Evolutionary conservation across 2,888 invertebrate genomes (phyloP).

Genomic region (Pterobdella sp.): DNA sequence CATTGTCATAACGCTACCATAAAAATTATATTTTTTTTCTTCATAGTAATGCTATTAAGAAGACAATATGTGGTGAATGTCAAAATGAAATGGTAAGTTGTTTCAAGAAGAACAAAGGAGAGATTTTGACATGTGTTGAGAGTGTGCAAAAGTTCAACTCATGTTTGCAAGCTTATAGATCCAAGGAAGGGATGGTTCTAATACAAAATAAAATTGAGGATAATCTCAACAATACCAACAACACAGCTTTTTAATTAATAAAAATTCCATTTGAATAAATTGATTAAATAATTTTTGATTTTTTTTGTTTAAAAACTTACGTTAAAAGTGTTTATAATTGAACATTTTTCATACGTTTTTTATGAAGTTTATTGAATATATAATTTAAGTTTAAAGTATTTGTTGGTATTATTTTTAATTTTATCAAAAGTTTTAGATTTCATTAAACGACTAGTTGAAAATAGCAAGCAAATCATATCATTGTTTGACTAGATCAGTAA

Average conservation of each 20-base stretch:
- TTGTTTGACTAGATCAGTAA: no score
- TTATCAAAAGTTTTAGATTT: no score
- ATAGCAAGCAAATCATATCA: no score
- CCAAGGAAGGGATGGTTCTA: not conserved
- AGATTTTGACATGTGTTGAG: slow-evolving; percentile 6
- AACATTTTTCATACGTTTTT: no score
- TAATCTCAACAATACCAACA: not conserved
- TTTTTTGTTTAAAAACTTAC: not conserved
- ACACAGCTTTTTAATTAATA: not conserved
- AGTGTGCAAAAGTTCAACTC: slow-evolving; percentile 13
- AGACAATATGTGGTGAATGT: slow-evolving; percentile 17
- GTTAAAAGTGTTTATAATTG: not conserved
- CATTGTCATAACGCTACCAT: not conserved
- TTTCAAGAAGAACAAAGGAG: slow-evolving; percentile 17
- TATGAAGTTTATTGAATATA: no score
- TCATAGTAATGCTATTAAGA: slow-evolving; percentile 12
- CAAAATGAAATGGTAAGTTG: not conserved
- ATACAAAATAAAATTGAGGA: not conserved
- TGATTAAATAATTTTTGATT: not conserved
- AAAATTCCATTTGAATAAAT: not conserved
- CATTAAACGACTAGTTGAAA: no score
- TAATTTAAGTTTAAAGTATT: no score
- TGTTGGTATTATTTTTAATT: no score
- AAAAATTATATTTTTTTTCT: not conserved
- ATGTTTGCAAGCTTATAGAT: slow-evolving; percentile 21